Base-by-base conservation (phyloP, 2,113 vertebrate genomes). In the Pteruthius melanotis region DNA sequence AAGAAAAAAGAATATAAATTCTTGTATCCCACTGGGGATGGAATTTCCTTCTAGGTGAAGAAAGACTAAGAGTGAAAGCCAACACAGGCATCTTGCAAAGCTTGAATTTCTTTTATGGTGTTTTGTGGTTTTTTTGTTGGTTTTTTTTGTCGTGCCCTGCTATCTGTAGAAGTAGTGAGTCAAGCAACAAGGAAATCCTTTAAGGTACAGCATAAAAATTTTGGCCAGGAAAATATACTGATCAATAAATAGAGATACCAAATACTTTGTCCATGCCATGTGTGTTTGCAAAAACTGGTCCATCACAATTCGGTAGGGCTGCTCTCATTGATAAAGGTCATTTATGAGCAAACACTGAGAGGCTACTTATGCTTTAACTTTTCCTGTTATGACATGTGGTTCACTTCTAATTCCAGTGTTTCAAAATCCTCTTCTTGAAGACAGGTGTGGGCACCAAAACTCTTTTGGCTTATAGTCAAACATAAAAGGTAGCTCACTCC, bases 341-440 rank as follows among this genome's bases (percentile, higher is more conserved):
- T 35, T 64, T 9, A 24, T n/a, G 14, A 65, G 37, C 21, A 70
- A 57, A 70, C 15, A 31, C 26, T 26, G 40, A 47, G 24, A 33
- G 9, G 16, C 13, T 50, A 16, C 8, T 57, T 76, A 17, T 11
- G 15, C 17, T 86, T 68, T 52, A 56, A 31, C 5, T 83, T 60
- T 57, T 68, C 31, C 42, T 39, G 12, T 30, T 28, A 39, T 0
- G 1, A 31, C 31, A 9, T 7, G 4, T 39, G 26, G 9, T 57
- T 94, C 37, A 28, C 19, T 84, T 78, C 37, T 44, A 81, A 89
- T 27, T 22, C 7, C 5, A 57, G 30, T 3, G 6, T 53, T 87
- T 89, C 59, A 54, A 80, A 89, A 53, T 44, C 16, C 4, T 52
- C 30, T 54, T 82, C 33, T 52, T 81, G 49, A 87, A 83, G 59